Conservation (phyloP, 2,797 vertebrate genomes). For the Microchirus variegatus region DNA sequence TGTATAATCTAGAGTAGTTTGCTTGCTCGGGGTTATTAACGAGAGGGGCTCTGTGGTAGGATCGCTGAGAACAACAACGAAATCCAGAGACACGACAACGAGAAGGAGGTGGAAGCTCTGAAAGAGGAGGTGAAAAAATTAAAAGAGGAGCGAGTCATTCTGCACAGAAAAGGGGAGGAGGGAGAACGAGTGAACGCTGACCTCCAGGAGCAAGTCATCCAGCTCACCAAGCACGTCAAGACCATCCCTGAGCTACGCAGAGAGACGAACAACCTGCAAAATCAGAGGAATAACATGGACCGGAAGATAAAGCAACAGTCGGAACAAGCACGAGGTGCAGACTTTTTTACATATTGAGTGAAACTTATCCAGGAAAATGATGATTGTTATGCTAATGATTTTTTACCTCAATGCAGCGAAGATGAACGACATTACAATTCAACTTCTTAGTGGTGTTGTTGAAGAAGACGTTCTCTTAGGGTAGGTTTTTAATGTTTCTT, state of each 20-base stretch:
- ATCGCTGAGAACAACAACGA: slow-evolving; percentile 90
- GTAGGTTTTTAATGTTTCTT: slow-evolving; percentile 66
- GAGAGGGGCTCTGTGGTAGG: slow-evolving; percentile 66
- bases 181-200: slow-evolving; percentile 68
- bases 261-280: slow-evolving; percentile 89
- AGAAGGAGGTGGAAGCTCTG: slow-evolving; percentile 83
- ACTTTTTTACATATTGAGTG: background rate
- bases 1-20: background rate
- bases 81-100: slow-evolving; percentile 86
- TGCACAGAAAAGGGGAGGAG: slow-evolving; percentile 84
- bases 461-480: slow-evolving; percentile 86
- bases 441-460: slow-evolving; percentile 88
- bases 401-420: slow-evolving; percentile 81
- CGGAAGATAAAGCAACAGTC: slow-evolving; percentile 87
- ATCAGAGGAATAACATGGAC: slow-evolving; percentile 84
- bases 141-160: slow-evolving; percentile 81
- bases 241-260: slow-evolving; percentile 90
- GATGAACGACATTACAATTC: slow-evolving; percentile 86
- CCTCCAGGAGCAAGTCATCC: slow-evolving; percentile 86
- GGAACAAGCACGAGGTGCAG: slow-evolving; percentile 88
- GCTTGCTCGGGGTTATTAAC: background rate
- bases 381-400: background rate
- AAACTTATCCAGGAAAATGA: background rate
- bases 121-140: slow-evolving; percentile 85
- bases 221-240: slow-evolving; percentile 88